Evolutionary conservation across 2,797 vertebrate genomes (phyloP).

Genomic region (Cephalopachus bancanus): DNA sequence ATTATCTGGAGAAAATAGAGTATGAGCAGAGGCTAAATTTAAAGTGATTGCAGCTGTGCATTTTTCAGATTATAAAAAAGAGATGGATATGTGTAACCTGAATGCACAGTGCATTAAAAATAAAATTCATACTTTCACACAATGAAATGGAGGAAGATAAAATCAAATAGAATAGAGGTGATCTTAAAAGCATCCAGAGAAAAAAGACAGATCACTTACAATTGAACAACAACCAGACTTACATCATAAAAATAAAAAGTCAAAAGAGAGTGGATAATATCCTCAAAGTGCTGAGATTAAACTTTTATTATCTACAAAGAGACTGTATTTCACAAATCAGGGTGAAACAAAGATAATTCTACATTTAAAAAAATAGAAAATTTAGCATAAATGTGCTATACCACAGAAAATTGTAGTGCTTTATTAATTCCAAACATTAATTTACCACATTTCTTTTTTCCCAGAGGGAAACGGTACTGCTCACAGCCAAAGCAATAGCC

Average conservation of each 20-base stretch:
- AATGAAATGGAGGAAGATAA: background rate
- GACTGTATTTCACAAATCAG: background rate
- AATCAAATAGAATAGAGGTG: background rate
- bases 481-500: too few species aligned
- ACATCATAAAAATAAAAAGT: background rate
- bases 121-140: background rate
- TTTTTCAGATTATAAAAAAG: slow-evolving; percentile 1
- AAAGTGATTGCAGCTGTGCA: background rate
- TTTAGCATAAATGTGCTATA: background rate
- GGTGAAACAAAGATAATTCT: background rate
- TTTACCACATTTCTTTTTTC: background rate
- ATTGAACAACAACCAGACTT: background rate
- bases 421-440: background rate
- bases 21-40: background rate
- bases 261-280: background rate
- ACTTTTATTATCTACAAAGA: background rate
- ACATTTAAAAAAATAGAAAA: background rate
- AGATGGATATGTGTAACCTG: background rate
- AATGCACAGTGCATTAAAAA: background rate
- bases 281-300: background rate
- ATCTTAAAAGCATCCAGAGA: background rate
- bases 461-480: too few species aligned
- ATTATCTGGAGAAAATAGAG: background rate
- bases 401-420: background rate
- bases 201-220: background rate